These are phyloP conservation scores for Nymphalis polychloros DNA, from an alignment of 2,888 invertebrate genomes.

Conservation along the genomic window DNA sequence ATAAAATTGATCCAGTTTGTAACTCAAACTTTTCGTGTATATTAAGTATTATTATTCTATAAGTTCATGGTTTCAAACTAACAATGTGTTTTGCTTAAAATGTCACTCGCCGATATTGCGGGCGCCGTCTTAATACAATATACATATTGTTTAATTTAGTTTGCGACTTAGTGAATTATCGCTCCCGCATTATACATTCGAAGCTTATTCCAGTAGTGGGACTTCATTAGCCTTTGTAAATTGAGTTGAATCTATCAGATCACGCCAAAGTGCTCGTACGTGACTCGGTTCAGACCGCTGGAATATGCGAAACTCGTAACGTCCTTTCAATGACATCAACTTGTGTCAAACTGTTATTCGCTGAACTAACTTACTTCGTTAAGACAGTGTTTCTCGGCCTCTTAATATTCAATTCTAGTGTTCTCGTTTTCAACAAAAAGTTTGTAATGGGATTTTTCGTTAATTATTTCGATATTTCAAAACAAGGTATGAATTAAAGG, in stretches of 20 bases:
- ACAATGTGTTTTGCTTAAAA: too few relatives aligned
- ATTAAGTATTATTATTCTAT: too few relatives aligned
- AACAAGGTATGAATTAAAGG: background rate
- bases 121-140: background rate
- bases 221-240: constrained; percentile 45
- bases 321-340: constrained; percentile 41
- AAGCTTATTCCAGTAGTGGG: constrained; percentile 39
- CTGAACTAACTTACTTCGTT: constrained; percentile 29
- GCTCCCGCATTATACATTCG: constrained; percentile 36
- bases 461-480: background rate
- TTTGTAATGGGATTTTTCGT: background rate
- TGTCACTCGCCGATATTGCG: too few relatives aligned
- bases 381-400: constrained; percentile 15
- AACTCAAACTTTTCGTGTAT: too few relatives aligned
- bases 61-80: too few relatives aligned
- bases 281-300: constrained; percentile 42
- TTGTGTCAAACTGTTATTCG: constrained; percentile 37
- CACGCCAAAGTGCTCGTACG: constrained; percentile 45
- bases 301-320: constrained; percentile 44
- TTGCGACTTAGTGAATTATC: constrained; percentile 21
- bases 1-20: too few relatives aligned
- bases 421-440: background rate
- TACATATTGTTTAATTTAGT: constrained; percentile 8
- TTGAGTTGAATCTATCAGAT: constrained; percentile 47
- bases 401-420: background rate